phyloP scores from a whole-genome alignment of 92 coral and sea anemone genomes.

The Heteractis magnifica region DNA sequence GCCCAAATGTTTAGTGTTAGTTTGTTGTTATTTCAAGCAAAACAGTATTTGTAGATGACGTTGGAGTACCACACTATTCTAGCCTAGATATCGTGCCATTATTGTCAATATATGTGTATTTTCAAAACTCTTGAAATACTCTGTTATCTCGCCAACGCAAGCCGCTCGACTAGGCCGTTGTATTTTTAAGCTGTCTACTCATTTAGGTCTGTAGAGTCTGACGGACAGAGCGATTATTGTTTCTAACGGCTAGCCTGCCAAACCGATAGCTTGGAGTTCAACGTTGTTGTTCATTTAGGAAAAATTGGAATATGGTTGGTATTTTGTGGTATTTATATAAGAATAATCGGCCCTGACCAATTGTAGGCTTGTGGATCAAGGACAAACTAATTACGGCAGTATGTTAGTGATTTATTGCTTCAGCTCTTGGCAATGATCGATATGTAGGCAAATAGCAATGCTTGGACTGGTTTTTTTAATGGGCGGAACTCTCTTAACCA shows the following conservation, averaged over 20 bases:
- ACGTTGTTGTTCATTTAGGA: slow-evolving; percentile 1
- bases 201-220: not conserved
- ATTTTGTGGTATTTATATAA: slow-evolving; percentile 20
- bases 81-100: slow-evolving; percentile 6
- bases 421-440: not conserved
- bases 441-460: not conserved
- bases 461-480: not conserved
- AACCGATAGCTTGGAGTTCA: slow-evolving; percentile 2
- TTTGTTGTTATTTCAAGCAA: slow-evolving; percentile 20
- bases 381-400: not conserved
- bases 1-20: not conserved
- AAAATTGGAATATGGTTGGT: slow-evolving; percentile 25
- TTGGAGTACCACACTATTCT: slow-evolving; percentile 8
- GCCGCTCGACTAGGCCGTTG: slow-evolving; percentile 6
- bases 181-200: not conserved
- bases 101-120: slow-evolving; percentile 34
- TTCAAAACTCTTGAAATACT: slow-evolving; percentile 35
- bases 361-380: not conserved
- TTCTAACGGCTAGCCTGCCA: not conserved
- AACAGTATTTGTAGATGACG: slow-evolving; percentile 9
- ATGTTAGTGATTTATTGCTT: not conserved
- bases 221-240: slow-evolving; percentile 12
- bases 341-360: slow-evolving; percentile 1
- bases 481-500: slow-evolving; percentile 42
- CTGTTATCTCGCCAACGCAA: slow-evolving; percentile 12